phyloP scores from a whole-genome alignment of 2,113 vertebrate genomes.

The Apaloderma vittatum region DNA sequence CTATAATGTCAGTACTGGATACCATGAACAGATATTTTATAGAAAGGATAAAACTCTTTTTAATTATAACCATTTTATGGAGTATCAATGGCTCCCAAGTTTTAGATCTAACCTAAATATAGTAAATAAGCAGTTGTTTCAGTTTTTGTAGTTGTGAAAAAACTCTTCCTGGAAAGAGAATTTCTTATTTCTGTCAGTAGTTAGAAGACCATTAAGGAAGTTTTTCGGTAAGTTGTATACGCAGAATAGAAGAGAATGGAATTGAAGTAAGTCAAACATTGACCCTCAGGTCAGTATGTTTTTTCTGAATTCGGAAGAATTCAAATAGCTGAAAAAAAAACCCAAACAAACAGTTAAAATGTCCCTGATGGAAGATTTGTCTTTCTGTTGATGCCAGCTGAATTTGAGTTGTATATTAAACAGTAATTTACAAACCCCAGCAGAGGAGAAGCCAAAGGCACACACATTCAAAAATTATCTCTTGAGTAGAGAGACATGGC shows the following conservation, averaged over 20 bases:
- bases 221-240: background rate
- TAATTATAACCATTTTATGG: background rate
- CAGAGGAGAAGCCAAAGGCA: background rate
- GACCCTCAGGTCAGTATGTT: background rate
- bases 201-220: background rate
- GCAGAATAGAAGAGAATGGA: background rate
- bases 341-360: background rate
- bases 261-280: background rate
- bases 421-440: background rate
- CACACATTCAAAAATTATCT: background rate
- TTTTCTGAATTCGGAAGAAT: background rate
- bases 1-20: background rate
- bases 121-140: background rate
- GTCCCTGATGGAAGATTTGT: background rate
- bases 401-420: background rate
- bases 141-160: background rate
- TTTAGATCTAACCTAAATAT: background rate
- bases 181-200: background rate
- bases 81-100: background rate
- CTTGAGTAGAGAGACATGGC: rapidly evolving
- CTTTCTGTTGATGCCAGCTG: background rate
- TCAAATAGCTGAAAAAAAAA: rapidly evolving
- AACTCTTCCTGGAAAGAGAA: background rate
- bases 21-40: background rate
- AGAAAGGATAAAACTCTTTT: background rate